phyloP scores from a whole-genome alignment of 1,140 invertebrate species.

The Campodea augens region DNA sequence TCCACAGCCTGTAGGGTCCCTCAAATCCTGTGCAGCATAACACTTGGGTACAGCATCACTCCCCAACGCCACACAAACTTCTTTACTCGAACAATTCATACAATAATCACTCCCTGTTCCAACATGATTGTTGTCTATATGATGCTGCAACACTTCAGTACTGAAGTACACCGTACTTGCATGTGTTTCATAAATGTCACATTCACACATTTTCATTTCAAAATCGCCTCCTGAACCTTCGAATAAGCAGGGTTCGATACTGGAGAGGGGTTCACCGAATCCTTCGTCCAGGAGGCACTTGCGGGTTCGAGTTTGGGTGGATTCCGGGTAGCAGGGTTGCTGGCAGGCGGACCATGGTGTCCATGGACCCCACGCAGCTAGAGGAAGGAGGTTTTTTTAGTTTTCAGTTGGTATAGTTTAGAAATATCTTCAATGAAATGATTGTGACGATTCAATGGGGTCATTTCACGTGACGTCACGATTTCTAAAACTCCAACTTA shows the following conservation, averaged over 20 bases:
- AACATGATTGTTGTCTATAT: background rate
- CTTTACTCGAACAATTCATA: constrained; percentile 13
- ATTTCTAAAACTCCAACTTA: too few species aligned
- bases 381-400: too few species aligned
- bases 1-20: constrained; percentile 51
- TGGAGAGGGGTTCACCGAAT: constrained; percentile 12
- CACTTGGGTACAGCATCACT: constrained; percentile 39
- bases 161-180: constrained; percentile 25
- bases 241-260: constrained; percentile 13
- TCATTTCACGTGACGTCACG: too few species aligned
- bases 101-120: constrained; percentile 16
- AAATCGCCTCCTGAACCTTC: constrained; percentile 8
- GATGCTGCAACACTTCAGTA: constrained; percentile 16
- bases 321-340: constrained; percentile 12
- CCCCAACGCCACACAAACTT: constrained; percentile 43
- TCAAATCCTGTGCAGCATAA: constrained; percentile 30
- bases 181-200: constrained; percentile 8
- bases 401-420: too few species aligned
- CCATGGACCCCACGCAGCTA: constrained; percentile 15
- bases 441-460: too few species aligned
- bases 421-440: too few species aligned
- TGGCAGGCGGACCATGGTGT: constrained; percentile 15
- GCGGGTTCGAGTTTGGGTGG: constrained; percentile 13
- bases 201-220: constrained; percentile 7
- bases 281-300: constrained; percentile 13